Base-by-base conservation (phyloP, 2,113 vertebrate genomes). In the Protobothrops mucrosquamatus region DNA sequence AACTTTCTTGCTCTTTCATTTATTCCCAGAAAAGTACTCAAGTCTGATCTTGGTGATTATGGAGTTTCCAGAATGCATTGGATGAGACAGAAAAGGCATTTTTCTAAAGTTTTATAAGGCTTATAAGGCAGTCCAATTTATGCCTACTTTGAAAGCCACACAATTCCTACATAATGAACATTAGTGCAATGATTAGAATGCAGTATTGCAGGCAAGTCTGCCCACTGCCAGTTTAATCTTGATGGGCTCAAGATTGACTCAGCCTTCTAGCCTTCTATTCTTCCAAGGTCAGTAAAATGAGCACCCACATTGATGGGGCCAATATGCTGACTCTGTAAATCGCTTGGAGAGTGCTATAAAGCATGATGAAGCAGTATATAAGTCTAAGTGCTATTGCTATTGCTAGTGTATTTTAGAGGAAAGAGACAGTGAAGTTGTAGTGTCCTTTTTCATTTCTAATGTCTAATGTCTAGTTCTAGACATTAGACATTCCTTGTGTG, bases 1-100 rank as follows among this genome's bases (percentile, higher is more conserved):
- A 90, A 92, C 61, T 95, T 97, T 93, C 88, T 95, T 92, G 95
- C 88, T 93, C 34, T 89, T 89, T 0, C 87, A 0, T 95, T 7
- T 92, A 26, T 92, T 97, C 96, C 95, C 93, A 88, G 92, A 96
- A 97, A 95, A 93, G n/a, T 85, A 57, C n/a, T 97, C 90, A 74
- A 22, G 91, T 57, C 56, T 61, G 59, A 61, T 11, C 24, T 26
- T 61, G 59, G 59, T 26, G 24, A 61, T 11, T 61, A 26, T 12
- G 59, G 23, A 24, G 23, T 59, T 59, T 22, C 57, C 8, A 64
- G 59, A 64, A 29, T 29, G 59, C 59, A 64, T 29, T 1, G 26
- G 26, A 64, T 64, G 3, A 59, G 23, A 24, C 23, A 59, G 7
- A 64, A 64, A 56, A 64, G 26, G 24, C 26, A 64, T 64, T 11